Evolutionary conservation across 2,888 invertebrate species (phyloP).

Genomic region (Penaeus monodon): DNA sequence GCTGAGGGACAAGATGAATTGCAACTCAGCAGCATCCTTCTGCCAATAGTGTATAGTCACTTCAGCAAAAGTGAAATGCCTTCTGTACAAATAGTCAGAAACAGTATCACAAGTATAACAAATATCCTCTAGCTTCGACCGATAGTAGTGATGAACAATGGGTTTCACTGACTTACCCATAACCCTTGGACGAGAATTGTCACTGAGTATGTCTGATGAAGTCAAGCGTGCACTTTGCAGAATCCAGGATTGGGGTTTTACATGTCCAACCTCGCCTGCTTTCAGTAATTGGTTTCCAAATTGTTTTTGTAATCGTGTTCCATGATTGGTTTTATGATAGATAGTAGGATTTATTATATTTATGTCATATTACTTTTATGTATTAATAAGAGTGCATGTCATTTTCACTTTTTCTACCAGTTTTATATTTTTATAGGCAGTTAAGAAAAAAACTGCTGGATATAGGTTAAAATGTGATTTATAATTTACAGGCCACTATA

Average conservation of each 20-base stretch:
- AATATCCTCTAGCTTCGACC: slow-evolving; percentile 10
- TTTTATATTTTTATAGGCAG: too few relatives aligned
- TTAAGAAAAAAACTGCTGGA: too few relatives aligned
- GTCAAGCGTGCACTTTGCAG: slow-evolving; percentile 96
- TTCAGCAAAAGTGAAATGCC: slow-evolving; percentile 26
- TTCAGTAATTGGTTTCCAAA: slow-evolving; percentile 73
- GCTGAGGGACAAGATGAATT: slow-evolving; percentile 11
- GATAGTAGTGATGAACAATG: slow-evolving; percentile 14
- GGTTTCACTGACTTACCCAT: slow-evolving; percentile 71
- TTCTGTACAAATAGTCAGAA: slow-evolving; percentile 19
- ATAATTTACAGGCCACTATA: slow-evolving; percentile 84
- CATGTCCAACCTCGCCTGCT: slow-evolving; percentile 94
- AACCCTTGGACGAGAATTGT: slow-evolving; percentile 91
- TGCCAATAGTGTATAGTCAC: slow-evolving; percentile 5
- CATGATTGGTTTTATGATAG: background rate
- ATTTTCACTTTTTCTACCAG: background rate
- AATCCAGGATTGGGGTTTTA: slow-evolving; percentile 98
- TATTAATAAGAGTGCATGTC: background rate
- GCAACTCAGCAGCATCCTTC: background rate
- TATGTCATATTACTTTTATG: background rate
- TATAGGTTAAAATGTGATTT: slow-evolving; percentile 23
- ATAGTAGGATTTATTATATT: background rate
- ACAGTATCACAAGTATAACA: background rate
- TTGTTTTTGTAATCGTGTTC: background rate
- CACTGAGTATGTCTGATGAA: slow-evolving; percentile 95